These are phyloP conservation scores for Sinodicranocentrus sp. DNA, from an alignment of 2,888 invertebrate species.

Conservation along the genomic window DNA sequence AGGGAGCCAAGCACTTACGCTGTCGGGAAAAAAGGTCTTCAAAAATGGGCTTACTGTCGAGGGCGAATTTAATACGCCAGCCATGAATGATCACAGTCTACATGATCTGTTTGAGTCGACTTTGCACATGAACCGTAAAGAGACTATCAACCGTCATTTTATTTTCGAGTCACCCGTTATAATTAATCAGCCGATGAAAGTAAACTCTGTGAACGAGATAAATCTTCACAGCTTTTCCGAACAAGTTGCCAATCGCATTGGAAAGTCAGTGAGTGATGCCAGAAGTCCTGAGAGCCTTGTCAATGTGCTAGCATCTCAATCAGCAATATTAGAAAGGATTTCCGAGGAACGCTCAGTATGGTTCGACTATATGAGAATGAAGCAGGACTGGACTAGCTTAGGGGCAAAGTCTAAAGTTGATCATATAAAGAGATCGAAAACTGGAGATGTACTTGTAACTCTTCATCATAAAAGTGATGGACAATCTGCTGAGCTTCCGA, in stretches of 20 bases:
- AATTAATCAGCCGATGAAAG: slow-evolving; percentile 9
- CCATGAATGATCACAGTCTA: slow-evolving; percentile 53
- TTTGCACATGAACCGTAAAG: slow-evolving; percentile 14
- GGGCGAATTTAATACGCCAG: slow-evolving; percentile 33
- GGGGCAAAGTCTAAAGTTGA: slow-evolving; percentile 46
- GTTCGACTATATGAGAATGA: slow-evolving; percentile 68
- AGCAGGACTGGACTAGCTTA: slow-evolving; percentile 36
- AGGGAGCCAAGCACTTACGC: not conserved
- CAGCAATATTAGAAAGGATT: slow-evolving; percentile 2
- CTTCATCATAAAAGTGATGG: slow-evolving; percentile 40
- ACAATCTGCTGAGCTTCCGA: slow-evolving; percentile 45
- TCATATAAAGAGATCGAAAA: slow-evolving; percentile 13
- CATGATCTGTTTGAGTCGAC: not conserved
- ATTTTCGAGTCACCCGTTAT: slow-evolving; percentile 55
- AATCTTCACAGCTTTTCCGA: slow-evolving; percentile 26
- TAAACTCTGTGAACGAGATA: slow-evolving; percentile 51
- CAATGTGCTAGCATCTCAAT: not conserved
- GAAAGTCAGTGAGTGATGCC: slow-evolving; percentile 12
- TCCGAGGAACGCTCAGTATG: slow-evolving; percentile 57
- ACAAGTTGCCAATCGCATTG: slow-evolving; percentile 14
- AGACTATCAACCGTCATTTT: slow-evolving; percentile 50
- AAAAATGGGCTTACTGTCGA: slow-evolving; percentile 41
- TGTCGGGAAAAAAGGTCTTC: slow-evolving; percentile 68
- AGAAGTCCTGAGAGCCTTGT: not conserved
- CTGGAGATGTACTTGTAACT: slow-evolving; percentile 45